A percentile compares a stretch with the other conserved stretches of the same genome.
These are phyloP conservation scores for Phalangium opilio DNA, from an alignment of 2,888 invertebrate species.

Conservation along the genomic window DNA sequence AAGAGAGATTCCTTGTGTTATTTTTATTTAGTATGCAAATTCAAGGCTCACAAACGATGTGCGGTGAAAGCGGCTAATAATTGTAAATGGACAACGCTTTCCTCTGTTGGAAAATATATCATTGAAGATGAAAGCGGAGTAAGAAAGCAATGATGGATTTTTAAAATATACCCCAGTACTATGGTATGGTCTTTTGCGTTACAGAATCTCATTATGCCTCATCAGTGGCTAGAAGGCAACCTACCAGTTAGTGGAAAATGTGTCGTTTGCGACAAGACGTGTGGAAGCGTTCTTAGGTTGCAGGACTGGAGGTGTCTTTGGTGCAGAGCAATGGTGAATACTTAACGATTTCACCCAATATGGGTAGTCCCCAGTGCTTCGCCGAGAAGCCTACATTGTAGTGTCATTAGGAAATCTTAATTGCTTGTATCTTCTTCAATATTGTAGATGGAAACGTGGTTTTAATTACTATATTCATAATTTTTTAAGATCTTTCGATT, in stretches of 20 bases:
- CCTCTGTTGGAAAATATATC: conserved; percentile 84
- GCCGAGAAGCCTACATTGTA: too few species aligned
- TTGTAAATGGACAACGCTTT: conserved; percentile 95
- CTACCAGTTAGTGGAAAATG: conserved; percentile 63
- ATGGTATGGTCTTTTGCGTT: background rate
- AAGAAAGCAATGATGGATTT: conserved; percentile 27
- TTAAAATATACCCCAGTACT: background rate
- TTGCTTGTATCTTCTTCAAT: too few species aligned
- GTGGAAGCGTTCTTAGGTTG: conserved; percentile 83
- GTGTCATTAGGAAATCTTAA: too few species aligned
- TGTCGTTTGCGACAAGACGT: conserved; percentile 82
- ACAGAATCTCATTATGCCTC: conserved; percentile 54
- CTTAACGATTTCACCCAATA: too few species aligned
- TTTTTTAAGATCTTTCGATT: too few species aligned
- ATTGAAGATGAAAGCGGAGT: conserved; percentile 86
- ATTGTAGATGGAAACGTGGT: too few species aligned
- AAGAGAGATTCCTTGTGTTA: too few species aligned
- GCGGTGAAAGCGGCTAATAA: conserved; percentile 80
- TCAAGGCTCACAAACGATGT: conserved; percentile 90
- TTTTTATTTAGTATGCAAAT: conserved; percentile 62
- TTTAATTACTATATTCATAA: too few species aligned
- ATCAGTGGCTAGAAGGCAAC: conserved; percentile 93
- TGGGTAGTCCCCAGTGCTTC: too few species aligned
- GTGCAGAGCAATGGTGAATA: conserved; percentile 57
- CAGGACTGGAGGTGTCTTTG: conserved; percentile 96